Conservation (phyloP, 2,113 vertebrate genomes). For the Erpornis zantholeuca region DNA sequence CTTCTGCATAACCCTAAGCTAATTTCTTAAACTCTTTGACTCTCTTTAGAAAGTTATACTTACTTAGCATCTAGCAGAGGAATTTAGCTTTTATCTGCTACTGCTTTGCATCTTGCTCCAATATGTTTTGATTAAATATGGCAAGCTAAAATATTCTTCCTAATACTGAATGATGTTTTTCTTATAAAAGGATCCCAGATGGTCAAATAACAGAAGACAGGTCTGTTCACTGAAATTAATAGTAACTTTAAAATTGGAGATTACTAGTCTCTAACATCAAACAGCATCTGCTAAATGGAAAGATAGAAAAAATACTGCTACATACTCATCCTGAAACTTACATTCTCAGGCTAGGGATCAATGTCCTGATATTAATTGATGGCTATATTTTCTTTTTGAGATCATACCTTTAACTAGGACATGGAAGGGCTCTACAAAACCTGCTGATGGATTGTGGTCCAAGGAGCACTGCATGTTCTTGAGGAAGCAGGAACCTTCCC, state of each 20-base stretch:
- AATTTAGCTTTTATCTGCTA: background rate
- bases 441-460: background rate
- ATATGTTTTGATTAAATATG: background rate
- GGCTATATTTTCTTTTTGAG: background rate
- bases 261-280: background rate
- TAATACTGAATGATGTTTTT: background rate
- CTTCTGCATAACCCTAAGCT: background rate
- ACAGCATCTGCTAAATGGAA: background rate
- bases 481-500: background rate
- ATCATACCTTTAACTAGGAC: background rate
- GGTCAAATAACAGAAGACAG: background rate
- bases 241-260: background rate
- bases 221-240: background rate
- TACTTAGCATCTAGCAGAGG: background rate
- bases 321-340: background rate
- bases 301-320: background rate
- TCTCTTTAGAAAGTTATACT: background rate
- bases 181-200: constrained; percentile 16
- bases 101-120: constrained; percentile 30
- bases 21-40: background rate
- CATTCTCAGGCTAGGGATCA: background rate
- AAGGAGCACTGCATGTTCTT: background rate
- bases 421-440: background rate
- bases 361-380: background rate
- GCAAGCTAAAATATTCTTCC: constrained; percentile 25